Evolutionary conservation across 2,113 vertebrate genomes (phyloP), one percentile per base, ranked within the genome.

Genomic region (Colinus virginianus): DNA sequence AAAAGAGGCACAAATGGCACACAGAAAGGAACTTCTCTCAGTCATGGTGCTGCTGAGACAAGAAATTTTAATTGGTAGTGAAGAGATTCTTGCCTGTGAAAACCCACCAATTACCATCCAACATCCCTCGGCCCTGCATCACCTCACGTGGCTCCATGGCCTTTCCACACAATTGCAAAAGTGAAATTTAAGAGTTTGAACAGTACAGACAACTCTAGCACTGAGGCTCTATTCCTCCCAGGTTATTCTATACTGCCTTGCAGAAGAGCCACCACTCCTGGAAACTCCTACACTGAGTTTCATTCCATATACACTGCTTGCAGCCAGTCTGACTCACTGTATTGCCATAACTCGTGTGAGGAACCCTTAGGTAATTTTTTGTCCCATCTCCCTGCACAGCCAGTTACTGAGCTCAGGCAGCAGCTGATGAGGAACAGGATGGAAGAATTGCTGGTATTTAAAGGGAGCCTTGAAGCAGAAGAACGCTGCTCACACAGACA

Each of bases 311-410:
- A 16, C 1, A 0, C 11, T 3, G 1, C n/a, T 66, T 74, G 32
- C 28, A 48, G 26, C 3, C 53, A 61, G 17, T 36, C 42, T 71
- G 90, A 61, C 3, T 61, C 18, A 36, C 9, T 13, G n/a, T 25
- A 16, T 8, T 62, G 66, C 14, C 36, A 7, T 68, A 63, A 1
- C 0, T 42, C 30, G 8, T 6, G 11, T 0, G 0, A 38, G 16
- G 6, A 11, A 42, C 16, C 13, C 38, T 40, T 23, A 55, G 26
- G 3, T 18, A 11, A 1, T 13, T 63, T 58, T 66, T 66, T 78
- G 4, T 12, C 9, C 59, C 9, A 9, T 2, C 19, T 87, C 26
- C n/a, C 36, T 45, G 38, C 1, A 1, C 38, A 49, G 36, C 40
- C 46, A 20, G 19, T 32, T 70, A 68, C 10, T 18, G 83, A 38